phyloP scores from a whole-genome alignment of 2,888 invertebrate species.

The Folsomia candida region DNA sequence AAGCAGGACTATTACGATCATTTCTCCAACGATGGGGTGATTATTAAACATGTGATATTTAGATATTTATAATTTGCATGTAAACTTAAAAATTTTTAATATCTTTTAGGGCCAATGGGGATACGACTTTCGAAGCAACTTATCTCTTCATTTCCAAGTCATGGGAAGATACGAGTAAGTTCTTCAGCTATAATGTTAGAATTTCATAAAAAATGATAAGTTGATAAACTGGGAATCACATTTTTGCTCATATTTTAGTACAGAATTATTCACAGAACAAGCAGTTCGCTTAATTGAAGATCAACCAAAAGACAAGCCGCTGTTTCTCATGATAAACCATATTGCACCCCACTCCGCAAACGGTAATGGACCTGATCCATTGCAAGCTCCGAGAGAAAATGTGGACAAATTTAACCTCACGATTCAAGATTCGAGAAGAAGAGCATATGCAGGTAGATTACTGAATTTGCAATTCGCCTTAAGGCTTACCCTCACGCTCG shows the following conservation, averaged over 20 bases:
- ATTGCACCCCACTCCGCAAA: constrained; percentile 77
- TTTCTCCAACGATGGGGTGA: constrained; percentile 49
- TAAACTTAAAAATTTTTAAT: constrained; percentile 8
- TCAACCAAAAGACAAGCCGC: constrained; percentile 55
- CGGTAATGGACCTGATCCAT: constrained; percentile 61
- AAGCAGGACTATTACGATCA: constrained; percentile 74
- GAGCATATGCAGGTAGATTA: constrained; percentile 66
- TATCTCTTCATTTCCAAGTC: constrained; percentile 59
- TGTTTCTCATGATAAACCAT: constrained; percentile 68
- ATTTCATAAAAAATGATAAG: neutral
- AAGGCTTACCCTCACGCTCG: too few relatives aligned
- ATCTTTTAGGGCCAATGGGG: constrained; percentile 54
- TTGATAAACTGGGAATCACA: neutral
- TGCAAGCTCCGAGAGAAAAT: constrained; percentile 72
- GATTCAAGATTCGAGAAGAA: constrained; percentile 65
- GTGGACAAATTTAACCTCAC: constrained; percentile 64
- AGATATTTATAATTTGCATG: neutral
- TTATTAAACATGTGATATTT: neutral
- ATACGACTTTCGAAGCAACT: constrained; percentile 65
- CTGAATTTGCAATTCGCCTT: too few relatives aligned
- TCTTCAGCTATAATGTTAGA: too few relatives aligned
- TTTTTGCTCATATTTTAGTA: constrained; percentile 51
- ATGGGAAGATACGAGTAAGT: constrained; percentile 61
- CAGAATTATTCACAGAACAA: constrained; percentile 66
- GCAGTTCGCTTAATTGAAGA: constrained; percentile 62